Evolutionary conservation across 1,140 invertebrate genomes (phyloP).

Genomic region (Physella acuta): DNA sequence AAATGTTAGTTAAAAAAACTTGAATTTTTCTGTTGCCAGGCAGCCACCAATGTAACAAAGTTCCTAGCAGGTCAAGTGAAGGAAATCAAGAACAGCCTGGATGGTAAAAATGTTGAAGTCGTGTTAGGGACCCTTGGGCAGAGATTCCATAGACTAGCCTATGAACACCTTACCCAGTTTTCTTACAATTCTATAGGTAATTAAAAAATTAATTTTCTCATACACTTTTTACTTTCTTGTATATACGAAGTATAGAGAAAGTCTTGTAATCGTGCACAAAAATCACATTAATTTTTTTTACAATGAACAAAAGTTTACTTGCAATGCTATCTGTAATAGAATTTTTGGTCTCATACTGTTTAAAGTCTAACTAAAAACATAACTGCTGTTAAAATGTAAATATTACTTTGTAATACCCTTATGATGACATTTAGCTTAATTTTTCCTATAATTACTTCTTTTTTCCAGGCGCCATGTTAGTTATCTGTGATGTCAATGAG

Average conservation of each 20-base stretch:
- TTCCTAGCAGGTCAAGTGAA: slow-evolving; percentile 78
- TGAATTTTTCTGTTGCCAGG: slow-evolving; percentile 63
- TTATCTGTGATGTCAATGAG: slow-evolving; percentile 97
- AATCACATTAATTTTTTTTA: too few species aligned
- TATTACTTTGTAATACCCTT: too few species aligned
- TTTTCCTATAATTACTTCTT: background rate
- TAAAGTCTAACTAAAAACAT: too few species aligned
- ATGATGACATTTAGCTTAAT: too few species aligned
- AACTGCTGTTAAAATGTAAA: too few species aligned
- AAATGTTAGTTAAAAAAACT: too few species aligned
- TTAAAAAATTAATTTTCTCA: background rate
- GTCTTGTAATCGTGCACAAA: too few species aligned
- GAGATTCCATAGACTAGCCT: slow-evolving; percentile 88
- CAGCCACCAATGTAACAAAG: slow-evolving; percentile 83
- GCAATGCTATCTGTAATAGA: too few species aligned
- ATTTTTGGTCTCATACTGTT: too few species aligned
- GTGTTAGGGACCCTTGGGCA: slow-evolving; percentile 87
- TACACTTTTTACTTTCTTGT: too few species aligned
- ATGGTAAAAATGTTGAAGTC: slow-evolving; percentile 89
- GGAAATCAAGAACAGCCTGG: slow-evolving; percentile 81
- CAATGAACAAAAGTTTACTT: too few species aligned
- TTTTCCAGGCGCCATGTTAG: slow-evolving; percentile 77
- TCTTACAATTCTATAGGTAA: slow-evolving; percentile 88
- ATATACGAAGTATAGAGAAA: too few species aligned
- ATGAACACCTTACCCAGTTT: slow-evolving; percentile 92